Conservation (phyloP, 2,888 invertebrate genomes). For the Trissolcus brochymenae region DNA sequence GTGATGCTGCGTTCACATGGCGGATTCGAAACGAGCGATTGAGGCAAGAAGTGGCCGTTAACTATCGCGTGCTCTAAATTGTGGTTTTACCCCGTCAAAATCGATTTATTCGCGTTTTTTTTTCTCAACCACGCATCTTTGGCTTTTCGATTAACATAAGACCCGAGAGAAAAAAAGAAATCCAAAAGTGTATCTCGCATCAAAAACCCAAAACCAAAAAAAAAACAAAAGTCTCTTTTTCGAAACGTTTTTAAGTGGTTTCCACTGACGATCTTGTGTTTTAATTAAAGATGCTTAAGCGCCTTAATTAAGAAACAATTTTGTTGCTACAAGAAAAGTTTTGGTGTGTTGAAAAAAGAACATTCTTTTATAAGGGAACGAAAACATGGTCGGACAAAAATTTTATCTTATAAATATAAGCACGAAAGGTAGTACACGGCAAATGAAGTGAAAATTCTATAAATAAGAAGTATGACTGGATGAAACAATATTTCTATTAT, state of each 20-base stretch:
- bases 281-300: too few relatives aligned
- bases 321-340: too few relatives aligned
- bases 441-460: slow-evolving; percentile 28
- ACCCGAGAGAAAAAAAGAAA: slow-evolving; percentile 36
- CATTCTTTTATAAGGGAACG: background rate
- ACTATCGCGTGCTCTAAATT: slow-evolving; percentile 58
- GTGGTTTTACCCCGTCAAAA: slow-evolving; percentile 65
- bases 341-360: too few relatives aligned
- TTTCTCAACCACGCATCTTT: slow-evolving; percentile 33
- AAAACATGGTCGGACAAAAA: background rate
- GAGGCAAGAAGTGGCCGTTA: slow-evolving; percentile 53
- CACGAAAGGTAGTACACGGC: background rate
- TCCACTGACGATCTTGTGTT: too few relatives aligned
- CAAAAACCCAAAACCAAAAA: too few relatives aligned
- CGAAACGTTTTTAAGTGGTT: too few relatives aligned
- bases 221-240: too few relatives aligned
- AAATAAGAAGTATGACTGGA: slow-evolving; percentile 27
- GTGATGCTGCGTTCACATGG: slow-evolving; percentile 53
- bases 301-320: too few relatives aligned
- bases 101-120: slow-evolving; percentile 61
- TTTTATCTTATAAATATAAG: background rate
- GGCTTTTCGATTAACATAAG: slow-evolving; percentile 49
- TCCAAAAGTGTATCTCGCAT: slow-evolving; percentile 39
- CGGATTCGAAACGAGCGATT: slow-evolving; percentile 56
- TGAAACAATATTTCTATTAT: slow-evolving; percentile 44